These are phyloP conservation scores for Aegithalos caudatus DNA, from an alignment of 2,113 vertebrate species.

Conservation along the genomic window DNA sequence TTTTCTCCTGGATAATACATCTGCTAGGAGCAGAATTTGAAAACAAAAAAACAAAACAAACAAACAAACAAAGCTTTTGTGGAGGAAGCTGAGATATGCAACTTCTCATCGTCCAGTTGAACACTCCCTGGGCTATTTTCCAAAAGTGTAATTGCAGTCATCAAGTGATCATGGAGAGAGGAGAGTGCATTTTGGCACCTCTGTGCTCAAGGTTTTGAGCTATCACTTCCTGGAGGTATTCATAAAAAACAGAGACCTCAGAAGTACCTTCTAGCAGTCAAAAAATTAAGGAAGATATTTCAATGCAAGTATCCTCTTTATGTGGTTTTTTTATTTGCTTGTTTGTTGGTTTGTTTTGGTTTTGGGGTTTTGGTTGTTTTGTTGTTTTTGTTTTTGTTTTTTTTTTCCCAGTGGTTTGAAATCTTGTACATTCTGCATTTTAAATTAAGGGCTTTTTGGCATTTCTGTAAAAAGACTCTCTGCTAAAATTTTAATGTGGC, in stretches of 20 bases:
- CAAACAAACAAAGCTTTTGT: not conserved
- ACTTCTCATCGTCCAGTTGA: not conserved
- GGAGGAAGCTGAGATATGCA: not conserved
- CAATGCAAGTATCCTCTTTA: not conserved
- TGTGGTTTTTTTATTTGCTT: not conserved
- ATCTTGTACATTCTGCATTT: not conserved
- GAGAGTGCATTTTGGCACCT: not conserved
- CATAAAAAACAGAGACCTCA: not conserved
- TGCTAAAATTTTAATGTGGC: conserved; percentile 9
- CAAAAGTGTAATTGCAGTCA: not conserved
- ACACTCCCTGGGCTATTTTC: not conserved
- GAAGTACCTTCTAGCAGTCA: not conserved
- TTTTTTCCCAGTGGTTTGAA: not conserved
- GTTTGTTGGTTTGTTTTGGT: too few relatives aligned
- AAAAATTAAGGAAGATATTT: not conserved
- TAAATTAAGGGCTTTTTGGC: not conserved
- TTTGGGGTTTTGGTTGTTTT: too few relatives aligned
- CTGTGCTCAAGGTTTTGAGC: not conserved
- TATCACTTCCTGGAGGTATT: not conserved
- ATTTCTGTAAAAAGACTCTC: not conserved
- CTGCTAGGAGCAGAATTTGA: not conserved
- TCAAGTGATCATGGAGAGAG: not conserved
- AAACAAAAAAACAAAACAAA: not conserved
- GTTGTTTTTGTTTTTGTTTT: not conserved
- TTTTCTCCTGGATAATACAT: not conserved